phyloP scores from a whole-genome alignment of 2,888 invertebrate genomes.

The Limnephilus lunatus region DNA sequence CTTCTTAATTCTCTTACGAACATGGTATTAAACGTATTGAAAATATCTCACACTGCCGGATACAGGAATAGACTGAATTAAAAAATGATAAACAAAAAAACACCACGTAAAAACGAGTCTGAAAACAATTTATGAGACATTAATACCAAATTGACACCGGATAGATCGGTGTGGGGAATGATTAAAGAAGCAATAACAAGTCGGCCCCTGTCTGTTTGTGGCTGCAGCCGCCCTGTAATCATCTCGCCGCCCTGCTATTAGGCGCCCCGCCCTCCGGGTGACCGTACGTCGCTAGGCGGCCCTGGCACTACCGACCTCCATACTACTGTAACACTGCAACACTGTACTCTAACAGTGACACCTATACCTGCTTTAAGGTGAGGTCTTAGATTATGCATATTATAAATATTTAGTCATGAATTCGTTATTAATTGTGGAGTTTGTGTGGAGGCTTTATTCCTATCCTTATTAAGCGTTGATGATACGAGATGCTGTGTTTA shows the following conservation, averaged over 20 bases:
- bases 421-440: background rate
- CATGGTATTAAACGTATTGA: background rate
- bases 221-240: slow-evolving; percentile 62
- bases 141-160: slow-evolving; percentile 61
- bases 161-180: slow-evolving; percentile 55
- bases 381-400: background rate
- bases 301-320: background rate
- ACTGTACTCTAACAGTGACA: background rate
- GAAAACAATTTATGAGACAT: slow-evolving; percentile 59
- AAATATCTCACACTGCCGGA: slow-evolving; percentile 47
- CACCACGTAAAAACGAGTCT: slow-evolving; percentile 49
- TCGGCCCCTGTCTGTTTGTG: slow-evolving; percentile 47
- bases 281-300: background rate
- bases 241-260: slow-evolving; percentile 61
- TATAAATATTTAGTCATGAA: background rate
- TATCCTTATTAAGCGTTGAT: background rate
- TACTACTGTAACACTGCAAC: background rate
- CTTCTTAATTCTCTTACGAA: background rate
- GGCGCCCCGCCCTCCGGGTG: slow-evolving; percentile 18
- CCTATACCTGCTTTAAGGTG: background rate
- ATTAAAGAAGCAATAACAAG: slow-evolving; percentile 55
- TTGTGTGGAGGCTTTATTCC: background rate
- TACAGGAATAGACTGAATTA: slow-evolving; percentile 44
- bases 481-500: background rate
- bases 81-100: slow-evolving; percentile 7